phyloP scores from a whole-genome alignment of 2,888 invertebrate species.

The Watsonalla binaria region DNA sequence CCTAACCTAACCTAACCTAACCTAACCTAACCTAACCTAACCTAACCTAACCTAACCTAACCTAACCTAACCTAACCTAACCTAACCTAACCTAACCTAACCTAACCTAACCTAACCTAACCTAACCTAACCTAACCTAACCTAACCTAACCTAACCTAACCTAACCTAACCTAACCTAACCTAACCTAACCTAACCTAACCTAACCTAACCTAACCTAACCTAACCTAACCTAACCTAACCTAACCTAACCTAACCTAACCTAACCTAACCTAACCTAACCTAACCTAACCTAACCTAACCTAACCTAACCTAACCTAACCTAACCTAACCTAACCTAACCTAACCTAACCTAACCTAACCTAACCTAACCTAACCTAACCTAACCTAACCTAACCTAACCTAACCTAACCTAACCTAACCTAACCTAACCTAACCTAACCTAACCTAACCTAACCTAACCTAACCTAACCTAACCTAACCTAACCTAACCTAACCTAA shows the following conservation, averaged over 20 bases:
- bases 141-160: conserved; percentile 21
- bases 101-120: conserved; percentile 21
- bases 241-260: conserved; percentile 17
- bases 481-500: conserved; percentile 12
- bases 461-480: conserved; percentile 16
- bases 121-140: conserved; percentile 21
- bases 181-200: conserved; percentile 19
- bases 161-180: conserved; percentile 18
- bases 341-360: conserved; percentile 19
- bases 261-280: conserved; percentile 12
- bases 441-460: conserved; percentile 13
- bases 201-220: conserved; percentile 15
- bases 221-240: conserved; percentile 17
- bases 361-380: conserved; percentile 14
- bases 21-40: conserved; percentile 21
- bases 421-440: conserved; percentile 18
- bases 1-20: conserved; percentile 20
- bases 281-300: conserved; percentile 7
- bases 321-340: conserved; percentile 19
- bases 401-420: conserved; percentile 20
- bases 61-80: conserved; percentile 20
- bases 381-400: conserved; percentile 17
- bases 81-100: conserved; percentile 19
- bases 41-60: conserved; percentile 22
- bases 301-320: conserved; percentile 16